phyloP scores from a whole-genome alignment of 2,888 invertebrate species.

The Glomeris marginata region DNA sequence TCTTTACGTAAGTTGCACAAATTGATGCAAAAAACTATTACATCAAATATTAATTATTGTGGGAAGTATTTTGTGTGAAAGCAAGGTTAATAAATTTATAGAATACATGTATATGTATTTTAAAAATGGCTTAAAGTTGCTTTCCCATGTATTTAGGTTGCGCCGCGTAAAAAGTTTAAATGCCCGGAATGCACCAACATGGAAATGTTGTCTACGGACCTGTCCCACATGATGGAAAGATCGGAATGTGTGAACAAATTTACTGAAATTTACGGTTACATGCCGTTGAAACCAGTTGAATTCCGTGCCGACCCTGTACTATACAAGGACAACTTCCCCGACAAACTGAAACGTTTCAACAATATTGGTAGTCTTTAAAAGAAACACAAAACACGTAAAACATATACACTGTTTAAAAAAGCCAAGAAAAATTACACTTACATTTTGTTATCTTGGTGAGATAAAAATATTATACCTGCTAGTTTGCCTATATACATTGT shows the following conservation, averaged over 20 bases:
- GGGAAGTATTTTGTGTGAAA: too few species aligned
- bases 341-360: conserved; percentile 72
- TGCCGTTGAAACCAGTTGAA: conserved; percentile 78
- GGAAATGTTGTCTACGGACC: conserved; percentile 84
- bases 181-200: conserved; percentile 88
- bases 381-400: too few species aligned
- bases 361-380: conserved; percentile 70
- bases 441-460: neutral
- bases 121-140: too few species aligned
- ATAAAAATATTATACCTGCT: too few species aligned
- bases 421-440: too few species aligned
- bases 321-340: conserved; percentile 69
- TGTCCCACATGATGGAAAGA: conserved; percentile 81
- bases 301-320: conserved; percentile 91
- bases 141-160: conserved; percentile 43
- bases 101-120: too few species aligned
- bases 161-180: conserved; percentile 91
- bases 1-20: too few species aligned
- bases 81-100: too few species aligned
- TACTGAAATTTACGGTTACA: conserved; percentile 60
- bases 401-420: conserved; percentile 1
- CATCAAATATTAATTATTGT: too few species aligned
- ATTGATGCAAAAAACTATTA: too few species aligned
- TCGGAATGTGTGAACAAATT: conserved; percentile 77
- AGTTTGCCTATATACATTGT: neutral